These are phyloP conservation scores for Labroides dimidiatus DNA, from an alignment of 2,797 vertebrate genomes.

Conservation along the genomic window DNA sequence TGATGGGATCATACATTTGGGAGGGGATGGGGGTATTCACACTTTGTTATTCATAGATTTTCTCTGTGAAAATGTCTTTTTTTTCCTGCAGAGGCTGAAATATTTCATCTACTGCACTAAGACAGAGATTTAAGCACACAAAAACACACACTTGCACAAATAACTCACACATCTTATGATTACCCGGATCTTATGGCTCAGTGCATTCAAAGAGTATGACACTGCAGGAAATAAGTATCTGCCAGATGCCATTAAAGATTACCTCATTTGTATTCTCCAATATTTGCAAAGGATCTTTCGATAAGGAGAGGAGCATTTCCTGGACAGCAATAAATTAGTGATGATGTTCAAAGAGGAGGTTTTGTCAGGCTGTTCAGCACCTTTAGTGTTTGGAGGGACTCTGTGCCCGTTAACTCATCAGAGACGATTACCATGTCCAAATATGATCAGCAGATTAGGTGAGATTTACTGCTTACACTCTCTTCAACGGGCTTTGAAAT, in stretches of 20 bases:
- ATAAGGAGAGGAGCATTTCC: slow-evolving; percentile 46
- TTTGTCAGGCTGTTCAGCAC: slow-evolving; percentile 34
- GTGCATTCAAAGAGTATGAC: slow-evolving; percentile 40
- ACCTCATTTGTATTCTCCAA: slow-evolving; percentile 54
- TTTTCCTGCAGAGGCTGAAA: slow-evolving; percentile 17
- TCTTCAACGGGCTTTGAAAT: slow-evolving; percentile 33
- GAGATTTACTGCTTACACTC: slow-evolving; percentile 45
- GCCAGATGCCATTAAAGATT: slow-evolving; percentile 38
- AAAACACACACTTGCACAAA: slow-evolving; percentile 20
- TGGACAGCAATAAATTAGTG: slow-evolving; percentile 45
- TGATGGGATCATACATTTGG: slow-evolving; percentile 41
- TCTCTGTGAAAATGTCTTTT: slow-evolving; percentile 19
- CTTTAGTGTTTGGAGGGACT: slow-evolving; percentile 54
- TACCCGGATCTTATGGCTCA: slow-evolving; percentile 27
- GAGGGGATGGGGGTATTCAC: slow-evolving; percentile 22
- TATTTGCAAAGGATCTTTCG: slow-evolving; percentile 56
- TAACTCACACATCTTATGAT: slow-evolving; percentile 29
- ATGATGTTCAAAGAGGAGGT: slow-evolving; percentile 29
- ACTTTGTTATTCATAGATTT: slow-evolving; percentile 58
- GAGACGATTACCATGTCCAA: slow-evolving; percentile 64
- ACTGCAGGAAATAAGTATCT: slow-evolving; percentile 39
- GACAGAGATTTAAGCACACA: slow-evolving; percentile 18
- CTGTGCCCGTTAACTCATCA: slow-evolving; percentile 66
- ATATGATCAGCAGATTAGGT: slow-evolving; percentile 72
- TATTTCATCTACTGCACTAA: slow-evolving; percentile 6